Base-by-base conservation (phyloP, 1,140 invertebrate genomes). In the Elysia chlorotica region DNA sequence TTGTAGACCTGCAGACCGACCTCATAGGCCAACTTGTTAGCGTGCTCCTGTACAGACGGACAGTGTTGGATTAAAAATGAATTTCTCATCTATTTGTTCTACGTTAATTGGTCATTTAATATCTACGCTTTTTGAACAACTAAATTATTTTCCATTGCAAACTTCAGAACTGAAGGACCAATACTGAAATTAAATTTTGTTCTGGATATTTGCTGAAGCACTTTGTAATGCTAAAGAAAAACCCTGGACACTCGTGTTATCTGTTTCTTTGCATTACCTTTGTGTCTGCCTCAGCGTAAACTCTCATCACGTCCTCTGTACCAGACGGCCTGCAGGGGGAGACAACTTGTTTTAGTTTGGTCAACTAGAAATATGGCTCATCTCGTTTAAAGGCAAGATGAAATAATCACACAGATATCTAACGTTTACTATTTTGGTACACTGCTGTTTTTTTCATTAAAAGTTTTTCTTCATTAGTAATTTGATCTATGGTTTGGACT, bases 231-330 rank as follows among this genome's bases (percentile, higher is more conserved):
- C 68, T 19, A 17, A n/a, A 65, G 23, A n/a, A n/a, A n/a, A n/a
- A n/a, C n/a, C n/a, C n/a, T n/a, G n/a, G n/a, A n/a, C n/a, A n/a
- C n/a, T n/a, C n/a, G n/a, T n/a, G n/a, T n/a, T n/a, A n/a, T n/a
- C n/a, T n/a, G n/a, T n/a, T n/a, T n/a, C n/a, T n/a, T n/a, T n/a
- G n/a, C n/a, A n/a, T n/a, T 78, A 84, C 85, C 82, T 92, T 90
- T 1, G 93, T 93, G 35, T 93, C 90, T 5, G 96, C 96, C 89
- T 99, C 98, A 0, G 96, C 95, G 89, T 99, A 99, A 0, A 99
- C 92, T 71, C 98, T 89, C 1, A 99, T 94, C 35, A 99, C 89
- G 88, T 99, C 95, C 89, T 99, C 98, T 30, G 98, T 99, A 48
- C 98, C 98, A 0, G 97, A 99, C 0, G 98, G 94, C 73, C 97